Conservation (phyloP, 1,140 invertebrate genomes). For the Zeugodacus cucurbitae region DNA sequence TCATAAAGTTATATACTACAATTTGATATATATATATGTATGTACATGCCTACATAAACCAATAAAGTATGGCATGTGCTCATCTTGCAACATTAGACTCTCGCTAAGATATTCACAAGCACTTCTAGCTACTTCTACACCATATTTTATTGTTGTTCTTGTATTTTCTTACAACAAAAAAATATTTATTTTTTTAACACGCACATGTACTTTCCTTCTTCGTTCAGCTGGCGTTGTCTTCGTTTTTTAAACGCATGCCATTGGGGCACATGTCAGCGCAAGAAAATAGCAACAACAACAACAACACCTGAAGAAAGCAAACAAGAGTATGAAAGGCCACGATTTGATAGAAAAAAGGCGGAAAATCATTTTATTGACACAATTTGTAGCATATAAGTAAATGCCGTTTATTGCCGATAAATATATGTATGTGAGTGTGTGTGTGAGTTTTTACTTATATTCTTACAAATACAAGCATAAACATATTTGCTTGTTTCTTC, state of each 20-base stretch:
- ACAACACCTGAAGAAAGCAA: not conserved
- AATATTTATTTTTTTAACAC: no score
- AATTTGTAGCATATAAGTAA: conserved; percentile 42
- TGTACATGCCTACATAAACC: not conserved
- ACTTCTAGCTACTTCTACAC: not conserved
- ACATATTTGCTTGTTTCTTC: not conserved
- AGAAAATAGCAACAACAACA: not conserved
- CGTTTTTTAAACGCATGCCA: not conserved
- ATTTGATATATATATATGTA: not conserved
- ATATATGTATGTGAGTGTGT: not conserved
- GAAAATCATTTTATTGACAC: conserved; percentile 3
- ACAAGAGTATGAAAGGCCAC: not conserved
- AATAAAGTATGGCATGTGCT: not conserved
- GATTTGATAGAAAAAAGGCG: not conserved
- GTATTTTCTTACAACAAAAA: no score
- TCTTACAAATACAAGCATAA: not conserved
- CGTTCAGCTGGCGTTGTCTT: not conserved
- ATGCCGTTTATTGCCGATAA: not conserved
- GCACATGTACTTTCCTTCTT: not conserved
- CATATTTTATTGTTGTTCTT: not conserved
- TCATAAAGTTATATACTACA: not conserved
- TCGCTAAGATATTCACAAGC: not conserved
- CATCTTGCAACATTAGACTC: not conserved
- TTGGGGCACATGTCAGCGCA: not conserved
- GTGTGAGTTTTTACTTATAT: not conserved